These are phyloP conservation scores for Bujurquina vittata DNA, from an alignment of 2,113 vertebrate species.

Conservation along the genomic window DNA sequence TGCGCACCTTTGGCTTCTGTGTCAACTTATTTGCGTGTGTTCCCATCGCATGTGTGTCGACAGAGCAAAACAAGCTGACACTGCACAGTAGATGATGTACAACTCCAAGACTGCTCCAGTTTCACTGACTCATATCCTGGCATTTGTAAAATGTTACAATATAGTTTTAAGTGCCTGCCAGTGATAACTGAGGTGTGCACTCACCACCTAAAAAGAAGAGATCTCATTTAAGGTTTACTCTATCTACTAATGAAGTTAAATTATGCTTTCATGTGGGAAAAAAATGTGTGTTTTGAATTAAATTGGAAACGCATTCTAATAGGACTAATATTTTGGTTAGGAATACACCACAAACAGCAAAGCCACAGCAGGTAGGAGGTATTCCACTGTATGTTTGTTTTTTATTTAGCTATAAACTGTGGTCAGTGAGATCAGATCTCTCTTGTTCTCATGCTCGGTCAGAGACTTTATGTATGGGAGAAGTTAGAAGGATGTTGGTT, in stretches of 20 bases:
- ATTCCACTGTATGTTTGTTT: too few relatives aligned
- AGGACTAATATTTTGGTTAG: neutral
- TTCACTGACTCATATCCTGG: constrained; percentile 35
- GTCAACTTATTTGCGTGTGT: neutral
- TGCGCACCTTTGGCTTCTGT: constrained; percentile 19
- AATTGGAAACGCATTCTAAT: neutral
- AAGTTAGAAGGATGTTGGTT: neutral
- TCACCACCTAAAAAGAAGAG: neutral
- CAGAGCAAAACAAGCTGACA: neutral
- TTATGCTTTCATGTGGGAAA: neutral
- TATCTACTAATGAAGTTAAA: neutral
- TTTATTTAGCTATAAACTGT: neutral
- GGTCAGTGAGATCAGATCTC: neutral
- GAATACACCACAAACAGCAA: neutral
- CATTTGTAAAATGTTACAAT: constrained; percentile 13
- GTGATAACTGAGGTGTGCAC: neutral
- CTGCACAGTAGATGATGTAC: neutral
- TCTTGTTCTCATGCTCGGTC: neutral
- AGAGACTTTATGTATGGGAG: neutral
- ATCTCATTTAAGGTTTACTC: neutral
- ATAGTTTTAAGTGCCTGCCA: constrained; percentile 1
- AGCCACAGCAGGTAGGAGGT: neutral
- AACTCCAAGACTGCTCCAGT: neutral
- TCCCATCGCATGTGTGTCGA: rapidly evolving
- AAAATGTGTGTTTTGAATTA: neutral